These are phyloP conservation scores for Zophobas atratus DNA, from an alignment of 1,140 invertebrate species.

Conservation along the genomic window DNA sequence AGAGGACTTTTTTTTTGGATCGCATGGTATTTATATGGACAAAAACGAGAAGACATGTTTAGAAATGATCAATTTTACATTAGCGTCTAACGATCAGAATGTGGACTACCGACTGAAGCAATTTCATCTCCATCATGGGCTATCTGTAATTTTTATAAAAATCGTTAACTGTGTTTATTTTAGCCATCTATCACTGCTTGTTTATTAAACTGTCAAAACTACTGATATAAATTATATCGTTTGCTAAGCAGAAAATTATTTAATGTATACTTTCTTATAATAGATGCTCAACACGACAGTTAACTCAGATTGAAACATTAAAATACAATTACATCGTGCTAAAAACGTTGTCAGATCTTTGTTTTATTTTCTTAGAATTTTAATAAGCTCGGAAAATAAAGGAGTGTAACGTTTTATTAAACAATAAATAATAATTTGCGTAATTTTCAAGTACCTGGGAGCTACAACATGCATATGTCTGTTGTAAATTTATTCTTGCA, in stretches of 20 bases:
- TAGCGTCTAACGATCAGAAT: no score
- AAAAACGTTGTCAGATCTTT: slow-evolving; percentile 18
- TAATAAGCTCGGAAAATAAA: background rate
- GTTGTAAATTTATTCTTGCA: slow-evolving; percentile 18
- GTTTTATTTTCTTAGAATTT: slow-evolving; percentile 14
- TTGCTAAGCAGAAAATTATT: slow-evolving; percentile 34
- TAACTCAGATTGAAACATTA: slow-evolving; percentile 36
- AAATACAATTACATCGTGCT: slow-evolving; percentile 23
- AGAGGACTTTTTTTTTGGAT: no score
- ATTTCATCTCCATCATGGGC: no score
- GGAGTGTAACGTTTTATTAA: slow-evolving; percentile 28
- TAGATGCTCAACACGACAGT: slow-evolving; percentile 27
- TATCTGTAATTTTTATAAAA: background rate
- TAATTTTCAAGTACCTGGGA: slow-evolving; percentile 12
- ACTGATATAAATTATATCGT: slow-evolving; percentile 33
- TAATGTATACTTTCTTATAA: slow-evolving; percentile 23
- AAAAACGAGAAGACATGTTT: no score
- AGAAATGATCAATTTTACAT: no score
- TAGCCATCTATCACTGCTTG: slow-evolving; percentile 2
- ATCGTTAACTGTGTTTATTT: slow-evolving; percentile 17
- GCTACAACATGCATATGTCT: slow-evolving; percentile 17
- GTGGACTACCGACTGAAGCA: no score
- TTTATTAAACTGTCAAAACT: slow-evolving; percentile 38
- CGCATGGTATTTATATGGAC: no score
- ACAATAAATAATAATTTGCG: slow-evolving; percentile 31